Evolutionary conservation across 2,113 vertebrate species (phyloP).

Genomic region (Phaethon lepturus): DNA sequence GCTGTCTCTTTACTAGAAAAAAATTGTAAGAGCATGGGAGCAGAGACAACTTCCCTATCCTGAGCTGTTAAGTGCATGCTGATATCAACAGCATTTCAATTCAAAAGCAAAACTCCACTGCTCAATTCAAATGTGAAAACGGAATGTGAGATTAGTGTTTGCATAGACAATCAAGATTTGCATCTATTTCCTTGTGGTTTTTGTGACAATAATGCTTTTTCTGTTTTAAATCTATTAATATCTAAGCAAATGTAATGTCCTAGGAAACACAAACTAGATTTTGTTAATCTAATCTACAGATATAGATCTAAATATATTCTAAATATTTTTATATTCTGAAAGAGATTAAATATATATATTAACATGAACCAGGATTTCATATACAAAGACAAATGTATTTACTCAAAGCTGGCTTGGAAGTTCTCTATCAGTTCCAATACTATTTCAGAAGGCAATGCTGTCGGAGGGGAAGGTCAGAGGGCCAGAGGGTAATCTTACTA

Average conservation of each 20-base stretch:
- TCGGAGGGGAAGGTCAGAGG: background rate
- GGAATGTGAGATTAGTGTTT: slow-evolving; percentile 3
- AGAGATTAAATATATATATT: background rate
- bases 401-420: background rate
- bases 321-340: background rate
- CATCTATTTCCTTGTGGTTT: background rate
- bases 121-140: slow-evolving; percentile 54
- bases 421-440: background rate
- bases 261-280: background rate
- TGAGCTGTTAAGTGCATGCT: slow-evolving; percentile 38
- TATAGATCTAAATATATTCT: slow-evolving; percentile 7
- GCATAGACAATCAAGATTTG: slow-evolving; percentile 5
- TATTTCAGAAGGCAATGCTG: background rate
- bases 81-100: slow-evolving; percentile 67
- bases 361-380: background rate
- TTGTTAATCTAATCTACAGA: background rate
- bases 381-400: background rate
- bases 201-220: background rate
- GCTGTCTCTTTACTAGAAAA: slow-evolving; percentile 69
- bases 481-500: rapidly evolving
- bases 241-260: background rate
- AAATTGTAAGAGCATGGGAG: slow-evolving; percentile 61
- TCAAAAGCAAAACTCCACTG: slow-evolving; percentile 53
- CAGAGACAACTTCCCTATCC: slow-evolving; percentile 30
- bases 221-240: background rate